Conservation (phyloP, 1,140 invertebrate genomes). For the Elysia chlorotica region DNA sequence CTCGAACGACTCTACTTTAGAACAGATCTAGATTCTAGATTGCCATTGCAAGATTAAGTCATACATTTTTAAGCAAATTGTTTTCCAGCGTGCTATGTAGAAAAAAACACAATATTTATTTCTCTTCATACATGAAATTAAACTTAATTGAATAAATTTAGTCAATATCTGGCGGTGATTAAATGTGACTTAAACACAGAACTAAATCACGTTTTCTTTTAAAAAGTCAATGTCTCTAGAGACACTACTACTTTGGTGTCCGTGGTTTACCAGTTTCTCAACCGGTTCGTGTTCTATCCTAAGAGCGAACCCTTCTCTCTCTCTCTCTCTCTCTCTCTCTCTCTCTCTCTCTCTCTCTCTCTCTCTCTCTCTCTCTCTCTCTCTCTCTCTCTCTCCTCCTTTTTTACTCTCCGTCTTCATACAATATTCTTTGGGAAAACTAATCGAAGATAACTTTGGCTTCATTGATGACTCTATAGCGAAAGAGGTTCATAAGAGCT, state of each 20-base stretch:
- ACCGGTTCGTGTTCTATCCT: neutral
- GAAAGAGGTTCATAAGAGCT: too few relatives aligned
- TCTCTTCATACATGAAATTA: neutral
- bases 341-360: constrained; percentile 12
- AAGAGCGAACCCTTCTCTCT: neutral
- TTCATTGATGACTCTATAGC: too few relatives aligned
- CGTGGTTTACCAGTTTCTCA: constrained; percentile 11
- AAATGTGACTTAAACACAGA: too few relatives aligned
- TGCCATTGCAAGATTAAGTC: constrained; percentile 4
- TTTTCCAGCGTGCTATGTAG: neutral
- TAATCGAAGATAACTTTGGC: too few relatives aligned
- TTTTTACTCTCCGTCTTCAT: constrained; percentile 11
- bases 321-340: constrained; percentile 12
- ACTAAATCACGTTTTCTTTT: too few relatives aligned
- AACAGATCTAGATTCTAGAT: too few relatives aligned
- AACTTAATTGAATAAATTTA: neutral
- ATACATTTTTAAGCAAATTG: neutral
- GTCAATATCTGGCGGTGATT: neutral
- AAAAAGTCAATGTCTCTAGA: neutral
- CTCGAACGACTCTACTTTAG: too few relatives aligned
- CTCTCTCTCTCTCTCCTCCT: constrained; percentile 18
- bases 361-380: constrained; percentile 19
- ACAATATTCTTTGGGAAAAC: constrained; percentile 3
- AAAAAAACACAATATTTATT: neutral
- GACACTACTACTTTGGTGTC: neutral